Conservation (phyloP, 1,140 invertebrate genomes). For the Megalopta genalis region DNA sequence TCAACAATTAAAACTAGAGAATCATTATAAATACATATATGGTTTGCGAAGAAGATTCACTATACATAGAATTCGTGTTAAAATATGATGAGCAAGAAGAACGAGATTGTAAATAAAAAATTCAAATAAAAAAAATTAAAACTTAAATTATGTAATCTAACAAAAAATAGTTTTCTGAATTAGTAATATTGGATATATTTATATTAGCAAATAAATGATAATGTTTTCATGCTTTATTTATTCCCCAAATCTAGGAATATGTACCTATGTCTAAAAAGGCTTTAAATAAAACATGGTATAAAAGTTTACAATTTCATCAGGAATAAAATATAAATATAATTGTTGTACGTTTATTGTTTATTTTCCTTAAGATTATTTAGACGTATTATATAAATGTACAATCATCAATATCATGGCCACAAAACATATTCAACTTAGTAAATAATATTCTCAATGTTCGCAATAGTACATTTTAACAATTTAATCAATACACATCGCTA, state of each 20-base stretch:
- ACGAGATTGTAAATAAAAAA: too few relatives aligned
- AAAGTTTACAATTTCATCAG: neutral
- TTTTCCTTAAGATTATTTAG: slow-evolving; percentile 38
- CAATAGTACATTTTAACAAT: slow-evolving; percentile 17
- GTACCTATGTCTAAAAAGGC: neutral
- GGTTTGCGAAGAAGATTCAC: neutral
- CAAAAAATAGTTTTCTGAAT: too few relatives aligned
- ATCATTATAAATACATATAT: slow-evolving; percentile 10
- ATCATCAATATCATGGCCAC: slow-evolving; percentile 33
- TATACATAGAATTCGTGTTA: neutral
- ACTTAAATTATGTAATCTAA: too few relatives aligned
- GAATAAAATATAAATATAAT: neutral
- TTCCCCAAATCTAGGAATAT: neutral
- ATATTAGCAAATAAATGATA: too few relatives aligned
- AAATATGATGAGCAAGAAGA: too few relatives aligned
- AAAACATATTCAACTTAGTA: slow-evolving; percentile 36
- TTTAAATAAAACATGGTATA: neutral
- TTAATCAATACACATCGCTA: slow-evolving; percentile 10
- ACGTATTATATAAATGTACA: slow-evolving; percentile 41
- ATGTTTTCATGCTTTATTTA: too few relatives aligned
- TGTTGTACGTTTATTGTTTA: slow-evolving; percentile 11
- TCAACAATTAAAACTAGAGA: neutral
- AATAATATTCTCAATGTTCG: slow-evolving; percentile 15
- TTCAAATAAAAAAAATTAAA: too few relatives aligned
- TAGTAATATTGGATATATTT: too few relatives aligned